These are phyloP conservation scores for Labrus mixtus DNA, from an alignment of 2,113 vertebrate species.

Conservation along the genomic window DNA sequence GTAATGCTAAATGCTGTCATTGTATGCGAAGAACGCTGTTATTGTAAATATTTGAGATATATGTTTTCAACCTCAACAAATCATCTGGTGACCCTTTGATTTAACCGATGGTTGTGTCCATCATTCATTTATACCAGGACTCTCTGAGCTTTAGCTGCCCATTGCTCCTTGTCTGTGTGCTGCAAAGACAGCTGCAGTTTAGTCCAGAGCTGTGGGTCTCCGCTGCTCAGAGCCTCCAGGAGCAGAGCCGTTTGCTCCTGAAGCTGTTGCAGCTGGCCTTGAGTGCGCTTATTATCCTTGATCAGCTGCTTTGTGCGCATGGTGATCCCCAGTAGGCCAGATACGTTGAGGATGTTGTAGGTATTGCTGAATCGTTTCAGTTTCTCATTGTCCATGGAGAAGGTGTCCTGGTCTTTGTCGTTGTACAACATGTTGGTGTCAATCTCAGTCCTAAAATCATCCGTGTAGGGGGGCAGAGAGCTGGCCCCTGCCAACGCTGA, in stretches of 20 bases:
- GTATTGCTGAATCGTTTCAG: constrained; percentile 92
- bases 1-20: not conserved
- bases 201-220: constrained; percentile 89
- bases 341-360: constrained; percentile 88
- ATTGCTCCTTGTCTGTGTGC: constrained; percentile 64
- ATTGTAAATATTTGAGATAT: not conserved
- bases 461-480: constrained; percentile 28
- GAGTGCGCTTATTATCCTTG: constrained; percentile 91
- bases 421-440: constrained; percentile 8
- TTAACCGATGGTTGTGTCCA: constrained; percentile 26
- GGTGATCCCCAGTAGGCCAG: constrained; percentile 91
- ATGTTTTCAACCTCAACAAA: constrained; percentile 29
- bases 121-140: constrained; percentile 30
- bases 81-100: constrained; percentile 5
- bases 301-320: constrained; percentile 95
- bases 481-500: constrained; percentile 22
- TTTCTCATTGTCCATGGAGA: constrained; percentile 79
- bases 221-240: constrained; percentile 87
- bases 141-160: constrained; percentile 29
- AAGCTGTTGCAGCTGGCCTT: constrained; percentile 88
- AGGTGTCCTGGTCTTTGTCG: constrained; percentile 52
- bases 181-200: constrained; percentile 87
- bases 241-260: constrained; percentile 90
- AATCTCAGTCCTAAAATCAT: constrained; percentile 42
- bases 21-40: not conserved